Conservation (phyloP, 2,113 vertebrate genomes). For the Neogale vison region DNA sequence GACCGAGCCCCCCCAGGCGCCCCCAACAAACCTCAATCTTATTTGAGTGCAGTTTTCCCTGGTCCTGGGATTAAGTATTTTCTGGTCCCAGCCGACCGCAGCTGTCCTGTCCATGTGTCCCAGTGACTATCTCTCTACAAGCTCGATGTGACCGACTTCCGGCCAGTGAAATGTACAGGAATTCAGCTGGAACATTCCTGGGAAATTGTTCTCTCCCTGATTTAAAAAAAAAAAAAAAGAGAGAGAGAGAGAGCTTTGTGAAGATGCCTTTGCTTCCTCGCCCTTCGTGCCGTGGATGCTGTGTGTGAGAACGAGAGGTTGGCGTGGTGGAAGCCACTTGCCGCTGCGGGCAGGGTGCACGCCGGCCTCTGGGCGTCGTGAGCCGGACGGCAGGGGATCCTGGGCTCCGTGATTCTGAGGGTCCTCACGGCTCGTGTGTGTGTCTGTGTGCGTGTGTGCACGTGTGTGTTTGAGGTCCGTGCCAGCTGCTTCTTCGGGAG, state of each 20-base stretch:
- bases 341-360: too few relatives aligned
- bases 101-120: background rate
- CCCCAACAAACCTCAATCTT: background rate
- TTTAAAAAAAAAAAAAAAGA: background rate
- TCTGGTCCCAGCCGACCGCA: too few relatives aligned
- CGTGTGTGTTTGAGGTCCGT: background rate
- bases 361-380: background rate
- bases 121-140: too few relatives aligned
- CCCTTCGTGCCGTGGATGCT: background rate
- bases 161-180: background rate
- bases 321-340: background rate
- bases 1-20: too few relatives aligned
- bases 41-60: background rate
- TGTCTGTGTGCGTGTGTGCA: background rate
- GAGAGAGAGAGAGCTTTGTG: background rate
- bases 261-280: background rate
- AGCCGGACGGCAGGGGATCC: too few relatives aligned
- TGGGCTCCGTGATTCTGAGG: rapidly evolving
- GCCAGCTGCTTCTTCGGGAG: background rate
- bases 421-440: background rate
- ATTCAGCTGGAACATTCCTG: background rate
- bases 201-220: background rate
- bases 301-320: background rate
- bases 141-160: background rate
- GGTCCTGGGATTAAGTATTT: background rate